Evolutionary conservation across 2,888 invertebrate species (phyloP).

Genomic region (Uropetala carovei): DNA sequence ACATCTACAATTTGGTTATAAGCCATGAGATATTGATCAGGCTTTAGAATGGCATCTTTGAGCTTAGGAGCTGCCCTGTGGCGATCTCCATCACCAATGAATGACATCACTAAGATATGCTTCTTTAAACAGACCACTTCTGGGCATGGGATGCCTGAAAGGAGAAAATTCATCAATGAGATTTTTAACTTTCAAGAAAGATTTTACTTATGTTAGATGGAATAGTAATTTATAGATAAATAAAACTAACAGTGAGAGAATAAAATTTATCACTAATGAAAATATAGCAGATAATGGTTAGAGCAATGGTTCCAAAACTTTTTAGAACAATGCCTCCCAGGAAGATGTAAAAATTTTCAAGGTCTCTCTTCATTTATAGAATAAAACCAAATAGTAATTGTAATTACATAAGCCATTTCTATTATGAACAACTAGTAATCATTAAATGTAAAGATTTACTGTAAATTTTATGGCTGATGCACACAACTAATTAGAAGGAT

Average conservation of each 20-base stretch:
- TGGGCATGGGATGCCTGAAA: slow-evolving; percentile 74
- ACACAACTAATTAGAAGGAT: too few relatives aligned
- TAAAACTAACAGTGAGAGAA: not conserved
- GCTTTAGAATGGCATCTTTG: slow-evolving; percentile 75
- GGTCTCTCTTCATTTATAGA: too few relatives aligned
- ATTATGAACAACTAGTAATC: too few relatives aligned
- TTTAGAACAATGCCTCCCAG: too few relatives aligned
- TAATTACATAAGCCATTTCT: too few relatives aligned
- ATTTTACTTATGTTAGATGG: too few relatives aligned
- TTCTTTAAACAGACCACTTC: slow-evolving; percentile 77
- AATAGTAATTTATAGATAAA: too few relatives aligned
- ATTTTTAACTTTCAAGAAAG: not conserved
- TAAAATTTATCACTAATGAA: not conserved
- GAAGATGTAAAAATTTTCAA: too few relatives aligned
- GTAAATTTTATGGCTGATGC: too few relatives aligned
- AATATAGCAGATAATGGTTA: too few relatives aligned
- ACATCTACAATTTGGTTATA: slow-evolving; percentile 76
- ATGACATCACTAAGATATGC: slow-evolving; percentile 79
- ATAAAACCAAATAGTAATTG: not conserved
- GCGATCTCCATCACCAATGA: slow-evolving; percentile 77
- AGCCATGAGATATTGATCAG: slow-evolving; percentile 74
- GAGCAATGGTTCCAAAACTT: too few relatives aligned
- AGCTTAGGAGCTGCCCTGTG: slow-evolving; percentile 78
- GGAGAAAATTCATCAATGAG: not conserved
- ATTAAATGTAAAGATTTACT: too few relatives aligned